phyloP scores from a whole-genome alignment of 2,888 invertebrate species.

The Melieria omissa region DNA sequence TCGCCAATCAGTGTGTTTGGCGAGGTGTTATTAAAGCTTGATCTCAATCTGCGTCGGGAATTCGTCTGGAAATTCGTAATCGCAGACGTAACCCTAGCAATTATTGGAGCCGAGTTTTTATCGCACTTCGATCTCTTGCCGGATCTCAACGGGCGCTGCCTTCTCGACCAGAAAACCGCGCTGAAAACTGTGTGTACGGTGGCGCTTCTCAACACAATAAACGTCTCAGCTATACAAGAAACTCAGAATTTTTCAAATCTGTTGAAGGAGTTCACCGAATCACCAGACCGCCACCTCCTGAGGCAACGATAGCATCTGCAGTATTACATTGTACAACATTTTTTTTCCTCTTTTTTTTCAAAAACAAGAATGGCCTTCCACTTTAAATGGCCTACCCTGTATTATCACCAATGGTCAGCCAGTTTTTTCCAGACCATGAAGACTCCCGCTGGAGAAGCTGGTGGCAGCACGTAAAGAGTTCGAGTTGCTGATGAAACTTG shows the following conservation, averaged over 20 bases:
- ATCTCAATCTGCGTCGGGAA: neutral
- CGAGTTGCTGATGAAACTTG: slow-evolving; percentile 49
- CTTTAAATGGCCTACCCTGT: too few relatives aligned
- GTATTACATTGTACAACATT: too few relatives aligned
- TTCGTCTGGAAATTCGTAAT: slow-evolving; percentile 3
- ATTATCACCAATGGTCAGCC: neutral
- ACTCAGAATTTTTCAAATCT: neutral
- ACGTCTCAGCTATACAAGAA: neutral
- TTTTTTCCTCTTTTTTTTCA: too few relatives aligned
- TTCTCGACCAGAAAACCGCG: neutral
- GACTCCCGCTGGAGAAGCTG: slow-evolving; percentile 51
- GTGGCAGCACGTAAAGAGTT: slow-evolving; percentile 40
- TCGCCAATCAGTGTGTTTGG: neutral
- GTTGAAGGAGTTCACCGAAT: neutral
- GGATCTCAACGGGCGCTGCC: neutral
- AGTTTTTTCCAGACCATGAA: slow-evolving; percentile 36
- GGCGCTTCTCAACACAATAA: neutral
- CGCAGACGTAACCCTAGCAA: neutral
- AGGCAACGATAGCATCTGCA: too few relatives aligned
- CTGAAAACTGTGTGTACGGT: neutral
- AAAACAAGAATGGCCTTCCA: too few relatives aligned
- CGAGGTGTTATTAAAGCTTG: neutral
- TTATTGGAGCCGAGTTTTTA: neutral
- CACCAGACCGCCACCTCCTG: too few relatives aligned
- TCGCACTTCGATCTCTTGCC: slow-evolving; percentile 1